Conservation (phyloP, 1,140 invertebrate genomes). For the Rhopalosiphum padi region DNA sequence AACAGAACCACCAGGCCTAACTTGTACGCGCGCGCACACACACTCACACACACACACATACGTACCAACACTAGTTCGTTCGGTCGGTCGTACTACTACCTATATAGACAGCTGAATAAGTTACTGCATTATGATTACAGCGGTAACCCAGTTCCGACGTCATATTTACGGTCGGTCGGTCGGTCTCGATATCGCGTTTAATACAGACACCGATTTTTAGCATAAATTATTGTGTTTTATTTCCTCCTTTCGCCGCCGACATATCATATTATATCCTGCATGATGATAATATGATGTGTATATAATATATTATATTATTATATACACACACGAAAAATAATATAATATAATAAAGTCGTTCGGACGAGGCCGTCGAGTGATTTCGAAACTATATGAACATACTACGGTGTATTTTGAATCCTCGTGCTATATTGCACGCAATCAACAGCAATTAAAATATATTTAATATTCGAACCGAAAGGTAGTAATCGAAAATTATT, state of each 20-base stretch:
- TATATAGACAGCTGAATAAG: neutral
- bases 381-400: neutral
- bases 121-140: neutral
- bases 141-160: neutral
- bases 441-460: neutral
- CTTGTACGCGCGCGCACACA: neutral
- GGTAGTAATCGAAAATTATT: conserved; percentile 15
- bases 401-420: neutral
- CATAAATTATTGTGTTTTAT: neutral
- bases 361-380: neutral
- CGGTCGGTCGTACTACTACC: neutral
- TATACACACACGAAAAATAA: too few species aligned
- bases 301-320: too few species aligned
- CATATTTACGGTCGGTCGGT: neutral
- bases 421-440: neutral
- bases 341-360: neutral
- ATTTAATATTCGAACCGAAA: neutral
- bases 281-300: too few species aligned
- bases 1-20: neutral
- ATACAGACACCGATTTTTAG: neutral
- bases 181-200: neutral
- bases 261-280: too few species aligned
- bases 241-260: neutral
- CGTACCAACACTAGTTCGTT: neutral
- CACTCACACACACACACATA: neutral